Conservation (phyloP, 2,113 vertebrate species). For the Oryzias woworae region DNA sequence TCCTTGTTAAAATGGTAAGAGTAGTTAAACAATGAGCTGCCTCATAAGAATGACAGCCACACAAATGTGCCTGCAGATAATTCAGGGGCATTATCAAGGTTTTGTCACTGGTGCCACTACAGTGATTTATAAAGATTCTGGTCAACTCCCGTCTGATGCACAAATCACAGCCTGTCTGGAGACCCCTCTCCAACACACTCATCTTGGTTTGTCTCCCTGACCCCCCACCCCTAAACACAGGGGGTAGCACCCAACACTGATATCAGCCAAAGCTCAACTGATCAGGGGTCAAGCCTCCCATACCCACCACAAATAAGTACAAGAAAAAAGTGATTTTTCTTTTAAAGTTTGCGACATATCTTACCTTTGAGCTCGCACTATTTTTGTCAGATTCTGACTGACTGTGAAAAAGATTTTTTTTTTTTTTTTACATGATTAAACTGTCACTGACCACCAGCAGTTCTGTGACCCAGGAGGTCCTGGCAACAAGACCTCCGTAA, state of each 20-base stretch:
- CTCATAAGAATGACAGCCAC: conserved; percentile 10
- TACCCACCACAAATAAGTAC: background rate
- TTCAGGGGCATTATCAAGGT: conserved; percentile 43
- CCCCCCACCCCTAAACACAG: conserved; percentile 38
- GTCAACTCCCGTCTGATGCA: conserved; percentile 71
- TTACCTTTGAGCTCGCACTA: too few species aligned
- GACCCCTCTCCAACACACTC: conserved; percentile 37
- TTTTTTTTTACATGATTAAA: conserved; percentile 24
- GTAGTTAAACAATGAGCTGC: background rate
- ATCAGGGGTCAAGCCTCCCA: conserved; percentile 17
- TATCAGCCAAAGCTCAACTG: conserved; percentile 30
- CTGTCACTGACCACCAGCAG: conserved; percentile 61
- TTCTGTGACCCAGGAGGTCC: conserved; percentile 65
- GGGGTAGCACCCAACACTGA: conserved; percentile 30
- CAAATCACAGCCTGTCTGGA: conserved; percentile 70
- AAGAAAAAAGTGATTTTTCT: background rate
- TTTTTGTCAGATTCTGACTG: conserved; percentile 3
- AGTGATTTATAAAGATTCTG: conserved; percentile 69
- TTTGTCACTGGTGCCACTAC: conserved; percentile 72
- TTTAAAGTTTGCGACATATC: too few species aligned
- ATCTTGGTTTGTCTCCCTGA: conserved; percentile 50
- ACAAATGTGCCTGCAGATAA: conserved; percentile 23
- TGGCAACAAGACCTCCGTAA: conserved; percentile 76
- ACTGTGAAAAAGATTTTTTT: conserved; percentile 19
- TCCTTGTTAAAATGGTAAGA: conserved; percentile 4